Percentiles rank a stretch among this genome's conserved stretches.
These are phyloP conservation scores for Nomada fucata DNA, from an alignment of 2,888 invertebrate species.

Conservation along the genomic window DNA sequence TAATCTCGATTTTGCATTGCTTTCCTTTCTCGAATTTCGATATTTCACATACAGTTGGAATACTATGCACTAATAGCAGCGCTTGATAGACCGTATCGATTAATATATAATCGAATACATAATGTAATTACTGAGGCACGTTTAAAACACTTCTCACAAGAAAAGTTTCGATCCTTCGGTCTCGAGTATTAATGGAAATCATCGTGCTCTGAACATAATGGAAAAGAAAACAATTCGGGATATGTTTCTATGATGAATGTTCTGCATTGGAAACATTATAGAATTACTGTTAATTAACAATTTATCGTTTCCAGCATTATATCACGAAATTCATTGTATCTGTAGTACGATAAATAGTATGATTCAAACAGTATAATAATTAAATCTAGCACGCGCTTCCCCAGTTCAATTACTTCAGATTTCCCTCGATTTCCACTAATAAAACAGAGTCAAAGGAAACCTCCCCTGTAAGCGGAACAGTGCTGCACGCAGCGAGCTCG, in stretches of 20 bases:
- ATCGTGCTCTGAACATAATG: conserved; percentile 5
- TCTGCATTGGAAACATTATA: too few relatives aligned
- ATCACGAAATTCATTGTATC: too few relatives aligned
- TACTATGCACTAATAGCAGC: conserved; percentile 56
- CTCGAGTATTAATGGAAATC: conserved; percentile 13
- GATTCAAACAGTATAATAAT: not conserved
- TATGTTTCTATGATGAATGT: not conserved
- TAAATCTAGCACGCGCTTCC: not conserved
- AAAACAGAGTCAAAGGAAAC: conserved; percentile 40
- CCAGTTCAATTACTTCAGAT: conserved; percentile 30
- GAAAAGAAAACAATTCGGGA: not conserved
- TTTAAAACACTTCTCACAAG: conserved; percentile 56
- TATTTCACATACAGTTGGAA: conserved; percentile 19
- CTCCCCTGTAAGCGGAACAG: conserved; percentile 65
- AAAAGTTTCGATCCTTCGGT: conserved; percentile 29
- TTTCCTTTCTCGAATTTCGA: not conserved
- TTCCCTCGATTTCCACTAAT: conserved; percentile 4
- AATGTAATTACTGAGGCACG: conserved; percentile 56
- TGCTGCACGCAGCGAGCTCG: conserved; percentile 82
- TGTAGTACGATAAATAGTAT: too few relatives aligned
- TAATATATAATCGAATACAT: conserved; percentile 42
- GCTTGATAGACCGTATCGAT: conserved; percentile 49
- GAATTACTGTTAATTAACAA: too few relatives aligned
- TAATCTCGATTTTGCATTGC: not conserved
- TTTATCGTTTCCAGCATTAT: too few relatives aligned